Conservation (phyloP, 2,888 invertebrate genomes). For the Ochropleura plecta region DNA sequence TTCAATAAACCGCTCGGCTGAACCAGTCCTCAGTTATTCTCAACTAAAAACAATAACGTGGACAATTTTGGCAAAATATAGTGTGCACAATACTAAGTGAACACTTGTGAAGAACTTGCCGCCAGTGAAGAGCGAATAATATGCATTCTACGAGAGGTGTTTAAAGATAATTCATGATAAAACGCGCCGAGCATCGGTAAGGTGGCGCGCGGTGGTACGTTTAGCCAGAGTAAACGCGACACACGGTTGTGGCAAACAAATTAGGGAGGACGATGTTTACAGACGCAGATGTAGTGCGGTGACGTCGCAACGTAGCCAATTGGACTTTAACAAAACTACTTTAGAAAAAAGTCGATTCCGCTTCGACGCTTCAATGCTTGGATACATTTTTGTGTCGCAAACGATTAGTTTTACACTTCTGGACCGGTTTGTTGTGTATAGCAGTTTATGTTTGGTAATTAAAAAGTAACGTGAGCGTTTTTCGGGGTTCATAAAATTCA, state of each 20-base stretch:
- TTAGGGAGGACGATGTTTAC: conserved; percentile 67
- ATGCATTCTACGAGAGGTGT: conserved; percentile 49
- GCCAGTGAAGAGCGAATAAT: conserved; percentile 41
- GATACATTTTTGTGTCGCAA: not conserved
- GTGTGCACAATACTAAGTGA: conserved; percentile 36
- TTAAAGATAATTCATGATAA: conserved; percentile 62
- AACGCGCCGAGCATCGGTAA: conserved; percentile 38
- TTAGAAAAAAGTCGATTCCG: conserved; percentile 36
- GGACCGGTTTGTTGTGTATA: not conserved
- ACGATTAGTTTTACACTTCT: not conserved
- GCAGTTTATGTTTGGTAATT: not conserved
- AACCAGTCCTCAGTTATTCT: conserved; percentile 41
- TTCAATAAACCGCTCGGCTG: conserved; percentile 44
- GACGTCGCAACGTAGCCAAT: conserved; percentile 39
- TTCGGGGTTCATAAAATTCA: not conserved
- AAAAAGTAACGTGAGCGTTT: not conserved
- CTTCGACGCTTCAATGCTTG: conserved; percentile 29
- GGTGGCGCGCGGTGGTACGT: conserved; percentile 33
- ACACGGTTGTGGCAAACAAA: conserved; percentile 70
- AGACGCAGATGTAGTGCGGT: conserved; percentile 44
- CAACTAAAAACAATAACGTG: conserved; percentile 58
- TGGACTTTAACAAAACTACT: conserved; percentile 45
- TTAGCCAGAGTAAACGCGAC: conserved; percentile 56
- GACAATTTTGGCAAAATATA: conserved; percentile 55
- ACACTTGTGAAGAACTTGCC: conserved; percentile 23